Evolutionary conservation across 1,140 invertebrate species (phyloP), one percentile per base, ranked within the genome.

Genomic region (Pemphigus obesinymphae): DNA sequence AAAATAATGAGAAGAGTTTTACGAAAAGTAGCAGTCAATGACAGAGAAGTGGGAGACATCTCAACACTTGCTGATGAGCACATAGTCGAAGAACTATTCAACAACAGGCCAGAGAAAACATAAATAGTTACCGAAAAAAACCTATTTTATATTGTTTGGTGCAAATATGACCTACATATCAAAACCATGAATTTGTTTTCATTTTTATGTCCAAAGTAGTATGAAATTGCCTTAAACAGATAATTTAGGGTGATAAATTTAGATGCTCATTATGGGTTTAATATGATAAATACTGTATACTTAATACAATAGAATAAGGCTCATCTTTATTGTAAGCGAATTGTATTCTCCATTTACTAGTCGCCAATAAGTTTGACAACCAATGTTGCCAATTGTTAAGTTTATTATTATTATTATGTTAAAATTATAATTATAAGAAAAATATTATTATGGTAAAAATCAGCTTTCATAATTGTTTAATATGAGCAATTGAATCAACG

Each of bases 1-100:
- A 99, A 99, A 88, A 99, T 99, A 63, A 99, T 99, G 96, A 90
- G 98, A 61, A 89, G 98, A 83, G 93, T 99, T 73, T 87, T 99
- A 40, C 89, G 97, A 70, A 98, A 99, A 89, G 93, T 99, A 15
- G 97, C 97, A 0, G 88, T 93, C 1, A 94, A 94, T 58, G 95
- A 97, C 84, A 88, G 88, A 45, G 92, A 98, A 84, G 91, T 99
- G 68, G 98, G 97, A 7, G 97, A 99, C 87, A 93, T 92, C 0
- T 96, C 95, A 15, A 98, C 97, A 1, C 88, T 99, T 82, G 95
- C 96, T 43, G 96, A 98, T 85, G 94, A 95, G 83, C 88, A 88
- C 6, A 91, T 98, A 82, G 93, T 99, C 37, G 91, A 95, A 55
- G 87, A 92, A 83, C 88, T 97, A 6, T 95, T 96, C 84, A 90